phyloP scores from a whole-genome alignment of 2,888 invertebrate species.

The Drosophila melanosoma region DNA sequence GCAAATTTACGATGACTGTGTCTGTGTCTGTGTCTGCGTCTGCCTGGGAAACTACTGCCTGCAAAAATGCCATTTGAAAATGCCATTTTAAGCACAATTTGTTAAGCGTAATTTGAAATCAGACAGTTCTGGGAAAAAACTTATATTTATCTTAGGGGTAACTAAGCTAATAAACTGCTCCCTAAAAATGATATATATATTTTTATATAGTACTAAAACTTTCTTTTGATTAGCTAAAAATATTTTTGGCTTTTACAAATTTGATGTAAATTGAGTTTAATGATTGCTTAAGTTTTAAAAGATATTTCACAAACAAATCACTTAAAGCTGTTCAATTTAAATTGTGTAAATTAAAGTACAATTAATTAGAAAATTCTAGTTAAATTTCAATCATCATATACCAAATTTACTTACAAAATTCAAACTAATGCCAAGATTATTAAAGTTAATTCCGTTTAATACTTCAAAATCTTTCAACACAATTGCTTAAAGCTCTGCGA shows the following conservation, averaged over 20 bases:
- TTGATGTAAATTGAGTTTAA: not conserved
- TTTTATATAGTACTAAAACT: not conserved
- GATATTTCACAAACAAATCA: not conserved
- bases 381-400: not conserved
- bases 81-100: not conserved
- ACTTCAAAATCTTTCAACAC: not conserved
- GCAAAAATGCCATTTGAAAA: not conserved
- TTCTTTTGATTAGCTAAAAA: not conserved
- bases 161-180: not conserved
- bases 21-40: not conserved
- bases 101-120: not conserved
- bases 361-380: not conserved
- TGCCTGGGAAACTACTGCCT: not conserved
- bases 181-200: not conserved
- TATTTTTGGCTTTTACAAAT: not conserved
- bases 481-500: not conserved
- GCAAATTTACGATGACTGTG: not conserved
- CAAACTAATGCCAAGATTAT: too few relatives aligned
- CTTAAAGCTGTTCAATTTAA: not conserved
- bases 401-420: not conserved
- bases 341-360: not conserved
- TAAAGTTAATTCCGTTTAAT: too few relatives aligned
- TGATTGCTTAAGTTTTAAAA: not conserved
- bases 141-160: not conserved
- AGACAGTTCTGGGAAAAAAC: not conserved